Evolutionary conservation across 2,797 vertebrate species (phyloP), one percentile per base, ranked within the genome.

Genomic region (Pampus argenteus): DNA sequence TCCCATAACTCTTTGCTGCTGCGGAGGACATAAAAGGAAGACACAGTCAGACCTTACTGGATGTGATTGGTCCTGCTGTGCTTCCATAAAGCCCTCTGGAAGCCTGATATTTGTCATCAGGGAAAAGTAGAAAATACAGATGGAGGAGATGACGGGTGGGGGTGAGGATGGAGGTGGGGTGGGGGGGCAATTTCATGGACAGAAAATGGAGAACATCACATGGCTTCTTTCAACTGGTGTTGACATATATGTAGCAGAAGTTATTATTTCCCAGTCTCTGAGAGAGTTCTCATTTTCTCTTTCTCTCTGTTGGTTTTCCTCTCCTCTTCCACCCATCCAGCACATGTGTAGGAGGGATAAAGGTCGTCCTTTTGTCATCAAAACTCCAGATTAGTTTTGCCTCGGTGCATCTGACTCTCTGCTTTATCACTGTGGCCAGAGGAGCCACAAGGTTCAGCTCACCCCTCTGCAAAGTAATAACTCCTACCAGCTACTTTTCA

Each of bases 381-480:
- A 89, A 93, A 91, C 90, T 91, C 87, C 88, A 93, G 91, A 94
- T 94, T 94, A 92, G 92, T 93, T 93, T 93, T 93, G 91, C 91
- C 91, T 92, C 87, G 89, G 89, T 91, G 91, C 89, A 90, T 93
- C 89, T 88, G 87, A 89, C 87, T 86, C 85, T 79, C 77, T 81
- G 85, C 88, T 92, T 92, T 91, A 92, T 93, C 91, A 86, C 85
- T 70, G 87, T 76, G 91, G 89, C 90, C 90, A 91, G 88, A 89
- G 88, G 84, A 91, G 88, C 83, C 89, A 83, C 85, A 73, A 81
- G 91, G 89, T 89, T 92, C 86, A 84, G 85, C 84, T 90, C 85
- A 78, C 82, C 88, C 78, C 81, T 76, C 88, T 82, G 86, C 87
- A 83, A 72, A 86, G 87, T 88, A 92, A 92, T 91, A 92, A 91